Percentiles rank a stretch among this genome's conserved stretches.
Evolutionary conservation across 1,140 invertebrate genomes (phyloP).

Genomic region (Macrocentrus cingulum): DNA sequence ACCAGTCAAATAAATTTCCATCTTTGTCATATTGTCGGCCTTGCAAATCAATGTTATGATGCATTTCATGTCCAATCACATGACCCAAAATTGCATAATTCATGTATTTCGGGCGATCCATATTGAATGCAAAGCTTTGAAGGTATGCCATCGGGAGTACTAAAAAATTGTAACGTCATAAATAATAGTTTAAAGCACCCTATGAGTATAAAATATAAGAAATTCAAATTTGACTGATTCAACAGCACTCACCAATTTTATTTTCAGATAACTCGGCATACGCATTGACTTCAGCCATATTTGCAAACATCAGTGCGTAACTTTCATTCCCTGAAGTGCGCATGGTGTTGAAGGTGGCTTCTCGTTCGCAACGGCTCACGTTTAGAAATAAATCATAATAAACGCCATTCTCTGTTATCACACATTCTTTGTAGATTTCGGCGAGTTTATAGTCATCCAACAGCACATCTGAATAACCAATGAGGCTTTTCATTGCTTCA

Average conservation of each 20-base stretch:
- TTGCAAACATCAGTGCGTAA: too few relatives aligned
- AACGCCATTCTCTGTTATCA: constrained; percentile 29
- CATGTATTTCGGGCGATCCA: not conserved
- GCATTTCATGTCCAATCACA: not conserved
- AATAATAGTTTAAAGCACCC: not conserved
- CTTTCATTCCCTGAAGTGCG: too few relatives aligned
- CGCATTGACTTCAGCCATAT: too few relatives aligned
- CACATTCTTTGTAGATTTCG: constrained; percentile 56
- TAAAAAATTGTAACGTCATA: not conserved
- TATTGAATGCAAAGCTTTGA: not conserved
- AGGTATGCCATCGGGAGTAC: not conserved
- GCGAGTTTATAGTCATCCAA: constrained; percentile 54
- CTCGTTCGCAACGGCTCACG: too few relatives aligned
- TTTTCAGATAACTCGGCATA: too few relatives aligned
- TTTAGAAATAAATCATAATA: not conserved
- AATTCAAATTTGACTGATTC: too few relatives aligned
- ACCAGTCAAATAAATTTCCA: not conserved
- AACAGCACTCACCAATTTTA: too few relatives aligned
- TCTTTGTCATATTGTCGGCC: not conserved
- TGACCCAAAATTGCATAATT: not conserved
- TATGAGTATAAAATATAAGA: too few relatives aligned
- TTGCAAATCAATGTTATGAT: not conserved
- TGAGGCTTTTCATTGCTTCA: constrained; percentile 46
- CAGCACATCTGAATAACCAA: constrained; percentile 59
- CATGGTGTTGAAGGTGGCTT: too few relatives aligned